These are phyloP conservation scores for Harpagifer antarcticus DNA, from an alignment of 2,797 vertebrate genomes.

Conservation along the genomic window DNA sequence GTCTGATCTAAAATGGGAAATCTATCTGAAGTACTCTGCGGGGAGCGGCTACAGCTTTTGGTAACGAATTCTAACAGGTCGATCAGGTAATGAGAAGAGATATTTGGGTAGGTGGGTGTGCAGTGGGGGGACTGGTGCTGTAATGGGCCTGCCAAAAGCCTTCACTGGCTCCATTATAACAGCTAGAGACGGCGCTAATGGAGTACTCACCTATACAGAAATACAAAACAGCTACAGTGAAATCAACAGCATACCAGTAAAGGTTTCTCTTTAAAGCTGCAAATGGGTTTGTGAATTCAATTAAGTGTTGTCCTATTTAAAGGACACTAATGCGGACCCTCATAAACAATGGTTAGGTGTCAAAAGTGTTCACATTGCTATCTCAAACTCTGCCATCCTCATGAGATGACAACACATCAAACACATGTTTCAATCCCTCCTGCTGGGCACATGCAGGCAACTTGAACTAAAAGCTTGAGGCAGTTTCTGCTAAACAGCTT, in stretches of 20 bases:
- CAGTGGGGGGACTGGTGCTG: slow-evolving; percentile 39
- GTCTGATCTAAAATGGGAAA: slow-evolving; percentile 88
- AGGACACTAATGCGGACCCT: neutral
- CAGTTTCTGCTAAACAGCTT: slow-evolving; percentile 10
- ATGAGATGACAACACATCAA: neutral
- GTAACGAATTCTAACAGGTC: slow-evolving; percentile 80
- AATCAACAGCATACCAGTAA: slow-evolving; percentile 48
- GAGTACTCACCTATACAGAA: slow-evolving; percentile 60
- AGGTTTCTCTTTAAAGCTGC: slow-evolving; percentile 30
- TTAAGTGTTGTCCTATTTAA: slow-evolving; percentile 22
- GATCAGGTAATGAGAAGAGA: slow-evolving; percentile 82
- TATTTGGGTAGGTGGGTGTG: slow-evolving; percentile 72
- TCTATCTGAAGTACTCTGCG: slow-evolving; percentile 79
- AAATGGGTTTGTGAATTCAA: slow-evolving; percentile 17
- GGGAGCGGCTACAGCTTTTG: slow-evolving; percentile 74
- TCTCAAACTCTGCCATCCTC: neutral
- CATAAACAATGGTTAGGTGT: neutral
- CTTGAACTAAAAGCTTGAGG: slow-evolving; percentile 4
- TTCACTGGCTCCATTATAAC: slow-evolving; percentile 70
- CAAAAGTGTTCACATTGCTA: slow-evolving; percentile 1
- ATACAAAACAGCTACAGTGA: slow-evolving; percentile 56
- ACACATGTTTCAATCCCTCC: neutral
- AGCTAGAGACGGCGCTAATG: slow-evolving; percentile 71
- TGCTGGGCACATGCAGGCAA: neutral
- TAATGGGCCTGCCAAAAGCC: slow-evolving; percentile 80